phyloP scores from a whole-genome alignment of 1,140 invertebrate genomes.

The Pissodes strobi region DNA sequence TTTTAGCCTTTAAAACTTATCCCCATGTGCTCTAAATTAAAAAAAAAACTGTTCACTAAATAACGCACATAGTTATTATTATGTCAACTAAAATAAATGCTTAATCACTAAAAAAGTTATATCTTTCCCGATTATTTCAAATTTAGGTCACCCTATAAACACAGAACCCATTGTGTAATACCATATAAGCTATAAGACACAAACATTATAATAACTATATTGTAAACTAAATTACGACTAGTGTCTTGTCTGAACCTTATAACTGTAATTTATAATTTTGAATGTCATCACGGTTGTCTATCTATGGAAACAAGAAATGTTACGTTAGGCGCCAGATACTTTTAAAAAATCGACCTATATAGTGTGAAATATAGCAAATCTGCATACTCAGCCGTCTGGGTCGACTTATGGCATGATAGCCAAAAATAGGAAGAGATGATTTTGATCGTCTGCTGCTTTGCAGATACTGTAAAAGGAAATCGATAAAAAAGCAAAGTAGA shows the following conservation, averaged over 20 bases:
- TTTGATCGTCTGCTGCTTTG: no score
- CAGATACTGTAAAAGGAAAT: no score
- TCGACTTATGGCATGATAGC: neutral
- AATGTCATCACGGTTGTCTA: constrained; percentile 35
- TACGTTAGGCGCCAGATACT: constrained; percentile 30
- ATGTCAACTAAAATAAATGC: no score
- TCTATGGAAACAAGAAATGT: constrained; percentile 33
- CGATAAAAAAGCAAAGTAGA: no score
- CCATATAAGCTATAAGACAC: constrained; percentile 11
- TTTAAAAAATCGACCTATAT: constrained; percentile 11
- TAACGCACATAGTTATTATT: no score
- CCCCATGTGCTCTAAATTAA: no score
- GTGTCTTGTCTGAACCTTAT: constrained; percentile 16
- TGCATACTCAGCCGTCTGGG: constrained; percentile 2
- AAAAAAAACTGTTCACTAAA: no score
- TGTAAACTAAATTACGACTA: constrained; percentile 19
- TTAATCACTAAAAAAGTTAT: no score
- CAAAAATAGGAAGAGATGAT: no score
- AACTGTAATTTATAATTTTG: constrained; percentile 38
- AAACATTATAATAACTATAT: constrained; percentile 25
- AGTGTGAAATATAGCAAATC: neutral
- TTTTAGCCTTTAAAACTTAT: no score
- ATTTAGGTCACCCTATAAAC: no score
- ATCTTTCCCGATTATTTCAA: no score
- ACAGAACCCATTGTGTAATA: neutral